These are phyloP conservation scores for Silurus asotus DNA, from an alignment of 2,113 vertebrate genomes.

Conservation along the genomic window DNA sequence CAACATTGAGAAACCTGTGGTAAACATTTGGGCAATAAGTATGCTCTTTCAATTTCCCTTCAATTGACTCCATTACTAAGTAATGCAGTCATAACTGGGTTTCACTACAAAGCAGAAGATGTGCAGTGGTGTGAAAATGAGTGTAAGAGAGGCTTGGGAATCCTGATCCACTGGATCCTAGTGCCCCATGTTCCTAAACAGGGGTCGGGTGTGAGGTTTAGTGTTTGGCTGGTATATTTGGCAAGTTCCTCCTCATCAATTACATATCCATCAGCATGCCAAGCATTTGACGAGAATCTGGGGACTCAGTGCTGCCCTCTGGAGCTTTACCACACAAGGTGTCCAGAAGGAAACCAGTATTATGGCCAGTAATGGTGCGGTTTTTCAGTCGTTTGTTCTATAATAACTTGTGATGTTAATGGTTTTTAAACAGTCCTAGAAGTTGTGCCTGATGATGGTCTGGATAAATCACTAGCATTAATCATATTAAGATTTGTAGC, in stretches of 20 bases:
- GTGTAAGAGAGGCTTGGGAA: not conserved
- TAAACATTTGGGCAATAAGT: not conserved
- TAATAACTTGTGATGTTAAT: not conserved
- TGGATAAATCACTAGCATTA: not conserved
- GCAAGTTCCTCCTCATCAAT: not conserved
- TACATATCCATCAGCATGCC: constrained; percentile 20
- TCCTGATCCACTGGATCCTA: not conserved
- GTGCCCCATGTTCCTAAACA: not conserved
- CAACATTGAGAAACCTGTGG: not conserved
- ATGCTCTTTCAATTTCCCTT: not conserved
- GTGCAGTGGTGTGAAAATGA: not conserved
- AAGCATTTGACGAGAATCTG: not conserved
- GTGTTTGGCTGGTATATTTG: constrained; percentile 13
- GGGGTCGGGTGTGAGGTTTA: not conserved
- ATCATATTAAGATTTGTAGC: not conserved
- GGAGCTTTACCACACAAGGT: constrained; percentile 1
- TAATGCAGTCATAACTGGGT: not conserved
- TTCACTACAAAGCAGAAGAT: not conserved
- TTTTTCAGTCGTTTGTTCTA: constrained; percentile 7
- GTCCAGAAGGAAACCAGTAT: not conserved
- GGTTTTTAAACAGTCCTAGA: not conserved
- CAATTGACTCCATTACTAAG: not conserved
- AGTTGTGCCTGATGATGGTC: constrained; percentile 3
- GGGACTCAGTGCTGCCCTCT: constrained; percentile 29
- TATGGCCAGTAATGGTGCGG: not conserved